phyloP scores from a whole-genome alignment of 2,113 vertebrate species.

The Callaeas wilsoni region DNA sequence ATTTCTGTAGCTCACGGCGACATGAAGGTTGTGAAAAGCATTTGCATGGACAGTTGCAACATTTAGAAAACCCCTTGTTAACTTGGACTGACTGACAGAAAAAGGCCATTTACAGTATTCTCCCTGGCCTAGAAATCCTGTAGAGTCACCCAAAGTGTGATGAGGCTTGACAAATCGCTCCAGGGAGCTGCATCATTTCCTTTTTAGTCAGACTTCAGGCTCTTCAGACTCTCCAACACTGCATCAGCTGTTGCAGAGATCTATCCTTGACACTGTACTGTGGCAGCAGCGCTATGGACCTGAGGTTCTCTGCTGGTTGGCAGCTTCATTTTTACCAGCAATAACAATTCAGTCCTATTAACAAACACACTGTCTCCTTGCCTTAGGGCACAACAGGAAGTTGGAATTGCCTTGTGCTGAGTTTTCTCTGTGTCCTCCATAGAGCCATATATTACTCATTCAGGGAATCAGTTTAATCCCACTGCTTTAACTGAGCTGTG shows the following conservation, averaged over 20 bases:
- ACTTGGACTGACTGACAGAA: background rate
- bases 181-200: rapidly evolving
- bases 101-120: background rate
- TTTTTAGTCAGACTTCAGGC: background rate
- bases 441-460: background rate
- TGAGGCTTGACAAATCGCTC: background rate
- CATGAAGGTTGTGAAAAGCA: background rate
- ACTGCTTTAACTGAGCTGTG: background rate
- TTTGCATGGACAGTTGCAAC: background rate
- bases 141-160: background rate
- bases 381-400: background rate
- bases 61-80: background rate
- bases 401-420: background rate
- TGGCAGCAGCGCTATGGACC: background rate
- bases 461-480: background rate
- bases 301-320: background rate
- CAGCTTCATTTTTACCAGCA: background rate
- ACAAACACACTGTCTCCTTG: background rate
- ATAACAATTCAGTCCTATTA: background rate
- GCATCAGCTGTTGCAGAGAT: background rate
- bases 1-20: background rate
- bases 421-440: background rate
- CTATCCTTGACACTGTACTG: background rate
- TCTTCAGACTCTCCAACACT: background rate
- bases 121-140: background rate